phyloP scores from a whole-genome alignment of 2,797 vertebrate genomes.

The Bradypodion pumilum region DNA sequence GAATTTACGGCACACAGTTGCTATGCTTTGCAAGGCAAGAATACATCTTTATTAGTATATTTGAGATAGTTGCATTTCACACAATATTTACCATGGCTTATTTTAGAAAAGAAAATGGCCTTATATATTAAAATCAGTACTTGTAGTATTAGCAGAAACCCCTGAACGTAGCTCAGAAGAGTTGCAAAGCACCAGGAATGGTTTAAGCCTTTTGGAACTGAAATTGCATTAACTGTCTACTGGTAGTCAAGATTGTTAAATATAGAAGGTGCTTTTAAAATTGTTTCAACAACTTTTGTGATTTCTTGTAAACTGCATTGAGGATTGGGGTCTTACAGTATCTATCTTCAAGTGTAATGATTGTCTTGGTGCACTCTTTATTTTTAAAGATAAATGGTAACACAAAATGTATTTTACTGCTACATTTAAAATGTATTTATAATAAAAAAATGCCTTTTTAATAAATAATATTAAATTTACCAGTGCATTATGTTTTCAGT shows the following conservation, averaged over 20 bases:
- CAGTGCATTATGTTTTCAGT: constrained; percentile 45
- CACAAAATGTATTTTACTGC: constrained; percentile 74
- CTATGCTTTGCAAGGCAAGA: not conserved
- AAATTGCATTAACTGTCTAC: constrained; percentile 48
- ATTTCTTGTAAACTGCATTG: constrained; percentile 54
- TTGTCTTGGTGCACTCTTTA: constrained; percentile 68
- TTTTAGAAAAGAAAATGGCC: constrained; percentile 40
- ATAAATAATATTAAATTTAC: constrained; percentile 58
- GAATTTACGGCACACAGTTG: too few species aligned
- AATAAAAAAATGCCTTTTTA: constrained; percentile 73
- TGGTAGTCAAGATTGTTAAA: constrained; percentile 45
- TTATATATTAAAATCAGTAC: constrained; percentile 27
- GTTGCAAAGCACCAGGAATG: constrained; percentile 33
- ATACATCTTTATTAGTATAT: not conserved
- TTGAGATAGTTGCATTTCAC: not conserved
- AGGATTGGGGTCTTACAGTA: constrained; percentile 49
- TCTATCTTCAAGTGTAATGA: constrained; percentile 56
- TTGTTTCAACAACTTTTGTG: constrained; percentile 38
- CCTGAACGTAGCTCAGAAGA: constrained; percentile 43
- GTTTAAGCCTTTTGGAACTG: constrained; percentile 51
- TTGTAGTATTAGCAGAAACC: constrained; percentile 45
- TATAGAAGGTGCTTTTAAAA: constrained; percentile 44
- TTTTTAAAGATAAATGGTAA: constrained; percentile 73
- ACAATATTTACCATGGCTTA: constrained; percentile 31
- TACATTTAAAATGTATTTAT: constrained; percentile 76